These are phyloP conservation scores for Drosophila gunungcola DNA, from an alignment of 1,140 invertebrate genomes.

Conservation along the genomic window DNA sequence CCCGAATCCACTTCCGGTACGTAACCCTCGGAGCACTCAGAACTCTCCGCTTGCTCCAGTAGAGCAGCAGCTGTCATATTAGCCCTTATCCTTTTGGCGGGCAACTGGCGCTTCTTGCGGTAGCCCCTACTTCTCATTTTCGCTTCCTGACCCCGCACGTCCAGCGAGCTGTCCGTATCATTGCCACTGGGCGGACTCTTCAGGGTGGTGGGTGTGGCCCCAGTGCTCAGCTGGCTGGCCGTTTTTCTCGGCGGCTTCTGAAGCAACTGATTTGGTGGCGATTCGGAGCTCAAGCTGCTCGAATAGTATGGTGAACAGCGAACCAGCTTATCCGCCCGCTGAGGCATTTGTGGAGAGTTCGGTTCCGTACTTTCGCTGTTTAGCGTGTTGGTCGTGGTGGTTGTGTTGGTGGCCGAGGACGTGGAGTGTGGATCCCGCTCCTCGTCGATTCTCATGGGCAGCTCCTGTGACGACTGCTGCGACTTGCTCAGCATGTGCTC, in stretches of 20 bases:
- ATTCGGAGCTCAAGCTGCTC: conserved; percentile 89
- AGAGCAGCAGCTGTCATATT: conserved; percentile 85
- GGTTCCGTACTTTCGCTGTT: conserved; percentile 82
- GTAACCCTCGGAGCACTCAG: conserved; percentile 88
- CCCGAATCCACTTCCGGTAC: conserved; percentile 88
- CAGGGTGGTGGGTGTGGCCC: conserved; percentile 80
- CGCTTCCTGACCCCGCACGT: conserved; percentile 87
- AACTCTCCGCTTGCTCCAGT: conserved; percentile 86
- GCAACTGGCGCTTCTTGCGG: conserved; percentile 87
- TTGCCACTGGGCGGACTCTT: conserved; percentile 89
- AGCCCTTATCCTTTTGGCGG: conserved; percentile 86
- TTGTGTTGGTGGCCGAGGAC: conserved; percentile 74
- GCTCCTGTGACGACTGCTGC: conserved; percentile 77
- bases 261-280: conserved; percentile 87
- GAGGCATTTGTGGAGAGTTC: conserved; percentile 81
- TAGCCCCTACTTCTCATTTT: conserved; percentile 87
- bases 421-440: conserved; percentile 68
- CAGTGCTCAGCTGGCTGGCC: conserved; percentile 57
- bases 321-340: conserved; percentile 86
- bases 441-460: conserved; percentile 75
- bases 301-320: conserved; percentile 90
- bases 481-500: conserved; percentile 86
- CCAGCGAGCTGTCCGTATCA: conserved; percentile 89
- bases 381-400: conserved; percentile 76
- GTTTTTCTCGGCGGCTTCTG: conserved; percentile 86